Evolutionary conservation across 2,113 vertebrate species (phyloP), one percentile per base, ranked within the genome.

Genomic region (Paratilapia polleni): DNA sequence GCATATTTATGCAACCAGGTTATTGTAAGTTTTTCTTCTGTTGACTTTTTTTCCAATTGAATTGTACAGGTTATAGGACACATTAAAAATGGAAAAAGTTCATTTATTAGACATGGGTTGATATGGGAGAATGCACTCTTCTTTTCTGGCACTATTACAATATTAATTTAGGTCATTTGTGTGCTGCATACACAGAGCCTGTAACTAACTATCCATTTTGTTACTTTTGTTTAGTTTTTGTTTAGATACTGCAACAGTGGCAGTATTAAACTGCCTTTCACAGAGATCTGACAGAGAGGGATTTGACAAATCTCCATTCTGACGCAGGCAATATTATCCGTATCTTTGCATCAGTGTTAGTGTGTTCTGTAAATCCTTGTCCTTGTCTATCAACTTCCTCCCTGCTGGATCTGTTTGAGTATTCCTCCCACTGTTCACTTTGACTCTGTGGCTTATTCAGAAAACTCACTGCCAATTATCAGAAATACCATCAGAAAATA

Each of bases 361-460:
- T 31, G 17, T 47, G 2, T 47, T 73, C 84, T 82, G 61, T 84
- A 52, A 87, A 88, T 83, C 84, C 77, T 61, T 84, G 80, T 58
- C 54, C 64, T 43, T 86, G 88, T 87, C 75, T 88, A 19, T 88
- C 82, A 88, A 82, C 68, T 24, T 12, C 57, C 52, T 73, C 58
- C 77, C 60, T 9, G 86, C 61, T 61, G 59, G 52, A 83, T 75
- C 66, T 60, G 47, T 82, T 87, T 86, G 52, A 80, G 84, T 80
- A 66, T 78, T 90, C 58, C 78, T 89, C 83, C 82, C 83, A 84
- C 86, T 75, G 61, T 77, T 89, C 68, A 17, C 59, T 82, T 77
- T 82, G 78, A 84, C 80, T 82, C 76, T 11, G 56, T 58, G 78
- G 38, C 57, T 84, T 87, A 63, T 61, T 79, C 78, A 63, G 66